Base-by-base conservation (phyloP, 2,888 invertebrate genomes). In the Drosophila hamatofila region DNA sequence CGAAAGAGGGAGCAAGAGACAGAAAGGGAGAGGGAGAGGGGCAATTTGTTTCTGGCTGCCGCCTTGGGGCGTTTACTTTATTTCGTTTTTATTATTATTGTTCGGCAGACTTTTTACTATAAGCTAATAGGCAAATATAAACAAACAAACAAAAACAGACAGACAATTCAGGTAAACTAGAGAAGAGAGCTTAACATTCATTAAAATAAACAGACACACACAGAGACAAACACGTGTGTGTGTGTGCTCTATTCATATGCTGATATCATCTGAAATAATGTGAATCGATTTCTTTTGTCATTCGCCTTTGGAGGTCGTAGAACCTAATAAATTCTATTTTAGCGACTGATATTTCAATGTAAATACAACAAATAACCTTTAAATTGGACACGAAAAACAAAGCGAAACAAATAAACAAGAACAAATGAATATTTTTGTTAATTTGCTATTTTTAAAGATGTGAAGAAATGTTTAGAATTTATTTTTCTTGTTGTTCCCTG, bases 161-260 rank as follows among this genome's bases (percentile, higher is more conserved):
- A 49, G 30, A 49, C 21, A 49, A 49, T 72, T 48, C 48, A 73
- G 72, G 58, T 77, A 52, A 68, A 37, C 60, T 57, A 37, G 46
- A 57, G 56, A 23, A 33, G 49, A 54, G 46, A 52, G 60, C 48
- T 52, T 49, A 57, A 44, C 51, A 48, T 65, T 72, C 77, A 76
- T 72, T 72, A 25, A 49, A 44, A 51, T 25, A 35, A 52, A 33
- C n/a, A 42, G 16, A 46, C 9, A 11, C 30, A 11, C 16, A 37
- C 16, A 16, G 14, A 16, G 2, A 5, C 35, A 39, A 3, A 56
- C 16, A 11, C 21, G 18, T 42, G 44, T 16, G 25, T 65, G 30
- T 54, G 57, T 59, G 12, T 30, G 49, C 57, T 27, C 65, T 66
- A 81, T 83, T 83, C 72, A 72, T 67, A 80, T 81, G 81, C 68